A percentile compares a stretch with the other conserved stretches of the same genome.
These are phyloP conservation scores for Glaucopsyche alexis DNA, from an alignment of 2,888 invertebrate genomes.

Conservation along the genomic window DNA sequence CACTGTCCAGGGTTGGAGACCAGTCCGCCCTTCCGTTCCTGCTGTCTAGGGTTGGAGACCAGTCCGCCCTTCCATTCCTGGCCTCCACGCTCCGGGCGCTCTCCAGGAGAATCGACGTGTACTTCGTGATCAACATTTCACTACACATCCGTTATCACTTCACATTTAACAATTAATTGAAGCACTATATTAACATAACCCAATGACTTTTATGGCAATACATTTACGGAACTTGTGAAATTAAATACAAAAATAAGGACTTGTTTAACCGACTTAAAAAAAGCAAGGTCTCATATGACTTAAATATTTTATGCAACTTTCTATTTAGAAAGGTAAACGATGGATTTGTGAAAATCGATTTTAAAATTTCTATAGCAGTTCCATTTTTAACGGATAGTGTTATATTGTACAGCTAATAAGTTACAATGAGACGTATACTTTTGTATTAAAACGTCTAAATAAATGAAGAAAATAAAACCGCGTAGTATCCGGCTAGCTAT, in stretches of 20 bases:
- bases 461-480: background rate
- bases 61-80: constrained; percentile 55
- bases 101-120: constrained; percentile 84
- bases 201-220: constrained; percentile 24
- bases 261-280: too few relatives aligned
- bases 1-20: constrained; percentile 61
- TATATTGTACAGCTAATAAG: too few relatives aligned
- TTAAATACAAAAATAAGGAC: background rate
- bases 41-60: constrained; percentile 63
- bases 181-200: background rate
- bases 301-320: too few relatives aligned
- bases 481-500: constrained; percentile 2
- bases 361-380: too few relatives aligned
- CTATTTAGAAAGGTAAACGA: too few relatives aligned
- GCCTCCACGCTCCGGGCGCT: constrained; percentile 78
- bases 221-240: background rate
- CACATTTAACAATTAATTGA: constrained; percentile 18
- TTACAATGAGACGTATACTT: too few relatives aligned
- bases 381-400: too few relatives aligned
- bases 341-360: too few relatives aligned
- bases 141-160: constrained; percentile 34
- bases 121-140: constrained; percentile 85
- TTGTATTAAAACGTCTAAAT: background rate
- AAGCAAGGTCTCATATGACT: too few relatives aligned
- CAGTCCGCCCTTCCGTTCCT: constrained; percentile 57